Evolutionary conservation across 2,888 invertebrate species (phyloP).

Genomic region (Selenia dentaria): DNA sequence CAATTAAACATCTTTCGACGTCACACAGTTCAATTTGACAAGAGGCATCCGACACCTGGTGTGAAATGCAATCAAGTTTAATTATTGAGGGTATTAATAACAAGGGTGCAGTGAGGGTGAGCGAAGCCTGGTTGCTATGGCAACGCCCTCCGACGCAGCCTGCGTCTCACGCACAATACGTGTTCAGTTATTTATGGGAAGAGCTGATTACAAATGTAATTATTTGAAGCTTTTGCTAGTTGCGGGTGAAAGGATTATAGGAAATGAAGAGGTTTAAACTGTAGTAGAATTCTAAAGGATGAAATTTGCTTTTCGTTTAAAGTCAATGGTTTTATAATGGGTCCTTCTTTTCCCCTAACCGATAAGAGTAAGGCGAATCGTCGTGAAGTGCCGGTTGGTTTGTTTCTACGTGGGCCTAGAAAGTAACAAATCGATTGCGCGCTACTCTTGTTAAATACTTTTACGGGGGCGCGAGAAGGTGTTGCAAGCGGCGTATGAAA

Average conservation of each 20-base stretch:
- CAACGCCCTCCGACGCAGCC: slow-evolving; percentile 77
- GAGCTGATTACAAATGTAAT: slow-evolving; percentile 77
- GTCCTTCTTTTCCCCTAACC: no score
- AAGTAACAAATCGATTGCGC: no score
- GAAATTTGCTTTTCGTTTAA: no score
- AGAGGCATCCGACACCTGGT: slow-evolving; percentile 81
- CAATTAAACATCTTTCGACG: slow-evolving; percentile 30
- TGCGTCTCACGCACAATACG: slow-evolving; percentile 66
- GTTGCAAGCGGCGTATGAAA: no score
- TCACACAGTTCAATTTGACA: slow-evolving; percentile 52
- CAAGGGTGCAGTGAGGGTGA: slow-evolving; percentile 79
- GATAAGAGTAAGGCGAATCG: no score
- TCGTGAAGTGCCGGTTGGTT: no score
- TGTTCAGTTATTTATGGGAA: slow-evolving; percentile 76
- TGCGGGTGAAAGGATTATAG: slow-evolving; percentile 20
- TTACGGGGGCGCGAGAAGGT: no score
- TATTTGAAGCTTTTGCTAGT: slow-evolving; percentile 48
- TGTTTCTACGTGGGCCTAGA: no score
- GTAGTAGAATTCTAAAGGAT: background rate
- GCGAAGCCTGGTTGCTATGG: slow-evolving; percentile 69
- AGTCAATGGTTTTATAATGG: no score
- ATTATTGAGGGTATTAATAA: slow-evolving; percentile 84
- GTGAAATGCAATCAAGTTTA: slow-evolving; percentile 84
- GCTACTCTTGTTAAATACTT: no score
- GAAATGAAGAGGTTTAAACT: slow-evolving; percentile 3